Evolutionary conservation across 1,140 invertebrate species (phyloP).

Genomic region (Cardiocondyla obscurior): DNA sequence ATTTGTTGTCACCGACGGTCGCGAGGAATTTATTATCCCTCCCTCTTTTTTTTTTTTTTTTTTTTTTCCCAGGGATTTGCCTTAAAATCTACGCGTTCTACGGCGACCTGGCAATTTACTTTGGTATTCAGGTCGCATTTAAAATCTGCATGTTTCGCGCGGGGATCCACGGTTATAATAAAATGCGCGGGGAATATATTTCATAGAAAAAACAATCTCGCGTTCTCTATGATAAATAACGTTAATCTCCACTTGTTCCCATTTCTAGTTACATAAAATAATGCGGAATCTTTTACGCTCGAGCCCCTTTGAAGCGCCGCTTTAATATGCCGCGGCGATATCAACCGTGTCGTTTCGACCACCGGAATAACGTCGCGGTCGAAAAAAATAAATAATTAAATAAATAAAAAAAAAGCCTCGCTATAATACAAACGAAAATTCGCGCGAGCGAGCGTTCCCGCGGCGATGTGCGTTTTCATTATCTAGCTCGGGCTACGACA

Average conservation of each 20-base stretch:
- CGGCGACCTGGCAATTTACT: neutral
- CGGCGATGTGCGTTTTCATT: too few species aligned
- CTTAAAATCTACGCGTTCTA: neutral
- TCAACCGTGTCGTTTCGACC: neutral
- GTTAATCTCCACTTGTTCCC: neutral
- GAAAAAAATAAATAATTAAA: too few species aligned
- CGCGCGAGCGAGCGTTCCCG: too few species aligned
- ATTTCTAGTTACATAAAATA: neutral
- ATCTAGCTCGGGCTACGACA: too few species aligned
- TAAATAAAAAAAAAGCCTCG: neutral
- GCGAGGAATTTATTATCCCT: neutral
- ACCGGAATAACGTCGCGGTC: neutral
- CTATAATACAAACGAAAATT: neutral
- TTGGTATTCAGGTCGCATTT: constrained; percentile 13
- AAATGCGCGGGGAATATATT: neutral
- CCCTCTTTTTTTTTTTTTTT: too few species aligned
- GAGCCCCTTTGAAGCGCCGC: neutral
- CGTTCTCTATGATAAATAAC: neutral
- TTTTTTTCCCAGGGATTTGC: neutral
- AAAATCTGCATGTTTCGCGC: neutral
- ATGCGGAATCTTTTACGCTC: neutral
- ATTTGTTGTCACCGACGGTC: neutral
- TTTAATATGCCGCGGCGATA: neutral
- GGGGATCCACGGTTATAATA: neutral
- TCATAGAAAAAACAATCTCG: neutral